A percentile compares a stretch with the other conserved stretches of the same genome.
Conservation (phyloP, 2,113 vertebrate species). For the Eudorcas thomsonii region DNA sequence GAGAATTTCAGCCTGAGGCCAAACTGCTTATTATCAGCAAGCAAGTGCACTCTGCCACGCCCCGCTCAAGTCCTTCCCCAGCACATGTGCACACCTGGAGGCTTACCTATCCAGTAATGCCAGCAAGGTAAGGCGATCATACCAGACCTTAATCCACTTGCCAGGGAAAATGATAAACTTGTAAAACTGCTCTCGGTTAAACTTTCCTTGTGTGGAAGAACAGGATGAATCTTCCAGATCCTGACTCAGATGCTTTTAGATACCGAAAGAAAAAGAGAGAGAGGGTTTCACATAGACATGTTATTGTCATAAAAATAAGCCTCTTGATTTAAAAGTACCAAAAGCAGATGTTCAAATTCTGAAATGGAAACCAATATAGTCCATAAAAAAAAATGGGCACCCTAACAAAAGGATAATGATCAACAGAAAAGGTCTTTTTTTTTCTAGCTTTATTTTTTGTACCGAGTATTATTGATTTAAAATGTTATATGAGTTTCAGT, state of each 20-base stretch:
- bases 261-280: slow-evolving; percentile 56
- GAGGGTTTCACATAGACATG: background rate
- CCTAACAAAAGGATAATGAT: background rate
- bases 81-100: accelerated
- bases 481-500: background rate
- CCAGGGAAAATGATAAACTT: slow-evolving; percentile 94
- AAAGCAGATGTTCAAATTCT: slow-evolving; percentile 3
- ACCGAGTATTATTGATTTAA: background rate
- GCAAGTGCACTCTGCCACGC: accelerated
- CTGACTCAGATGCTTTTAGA: slow-evolving; percentile 79
- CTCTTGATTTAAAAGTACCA: background rate
- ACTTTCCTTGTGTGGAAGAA: slow-evolving; percentile 89
- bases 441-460: background rate
- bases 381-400: background rate
- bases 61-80: background rate
- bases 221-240: slow-evolving; percentile 90
- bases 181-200: slow-evolving; percentile 91
- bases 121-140: slow-evolving; percentile 92
- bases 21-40: background rate
- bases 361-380: background rate
- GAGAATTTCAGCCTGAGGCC: background rate
- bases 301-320: background rate
- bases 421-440: background rate
- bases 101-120: slow-evolving; percentile 93
- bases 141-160: slow-evolving; percentile 95